Conservation (phyloP, 2,113 vertebrate species). For the Tyto alba region DNA sequence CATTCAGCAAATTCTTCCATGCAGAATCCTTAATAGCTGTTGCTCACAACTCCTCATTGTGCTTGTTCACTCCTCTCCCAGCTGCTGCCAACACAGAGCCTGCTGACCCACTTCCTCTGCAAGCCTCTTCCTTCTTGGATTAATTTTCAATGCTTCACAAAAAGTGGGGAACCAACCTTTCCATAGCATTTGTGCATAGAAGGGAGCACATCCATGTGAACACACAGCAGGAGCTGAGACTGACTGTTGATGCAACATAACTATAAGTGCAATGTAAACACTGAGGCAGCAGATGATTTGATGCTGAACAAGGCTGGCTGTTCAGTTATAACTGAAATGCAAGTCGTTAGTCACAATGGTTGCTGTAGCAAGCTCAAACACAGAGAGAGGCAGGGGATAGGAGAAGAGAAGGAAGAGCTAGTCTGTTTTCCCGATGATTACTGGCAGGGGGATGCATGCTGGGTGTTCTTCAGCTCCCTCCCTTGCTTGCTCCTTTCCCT, state of each 20-base stretch:
- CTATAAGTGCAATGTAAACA: not conserved
- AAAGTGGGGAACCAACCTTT: not conserved
- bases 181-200: not conserved
- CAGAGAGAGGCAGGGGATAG: not conserved
- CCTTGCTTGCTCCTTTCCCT: not conserved
- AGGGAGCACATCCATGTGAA: not conserved
- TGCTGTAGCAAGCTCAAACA: not conserved
- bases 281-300: not conserved
- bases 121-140: not conserved
- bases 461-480: not conserved
- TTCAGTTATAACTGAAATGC: not conserved
- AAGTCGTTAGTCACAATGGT: not conserved
- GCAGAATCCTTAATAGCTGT: not conserved
- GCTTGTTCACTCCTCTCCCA: not conserved
- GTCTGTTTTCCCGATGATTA: not conserved
- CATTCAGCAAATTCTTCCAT: not conserved
- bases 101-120: not conserved
- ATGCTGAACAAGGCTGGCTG: not conserved
- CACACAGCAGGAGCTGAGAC: not conserved
- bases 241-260: not conserved
- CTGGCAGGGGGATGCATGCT: not conserved
- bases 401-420: not conserved
- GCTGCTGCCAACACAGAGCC: constrained; percentile 1
- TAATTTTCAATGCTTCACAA: not conserved
- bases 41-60: not conserved